Conservation (phyloP, 2,797 vertebrate species). For the Lepilemur septentrionalis region DNA sequence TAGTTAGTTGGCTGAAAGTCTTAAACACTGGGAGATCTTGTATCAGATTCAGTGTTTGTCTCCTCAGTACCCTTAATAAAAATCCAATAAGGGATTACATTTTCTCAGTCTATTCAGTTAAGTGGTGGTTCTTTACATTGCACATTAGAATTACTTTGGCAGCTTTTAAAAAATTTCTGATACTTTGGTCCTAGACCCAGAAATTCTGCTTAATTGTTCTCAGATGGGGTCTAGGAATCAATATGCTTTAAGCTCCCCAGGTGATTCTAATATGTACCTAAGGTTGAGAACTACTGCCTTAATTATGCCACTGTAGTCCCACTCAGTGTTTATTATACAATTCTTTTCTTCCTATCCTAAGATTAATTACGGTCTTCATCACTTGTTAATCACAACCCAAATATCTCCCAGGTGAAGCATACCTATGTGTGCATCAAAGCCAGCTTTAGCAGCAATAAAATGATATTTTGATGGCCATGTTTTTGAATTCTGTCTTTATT, state of each 20-base stretch:
- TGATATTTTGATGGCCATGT: neutral
- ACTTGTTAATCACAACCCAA: neutral
- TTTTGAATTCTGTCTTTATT: neutral
- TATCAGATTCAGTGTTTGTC: neutral
- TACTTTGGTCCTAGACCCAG: neutral
- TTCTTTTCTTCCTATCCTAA: neutral
- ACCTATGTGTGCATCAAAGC: neutral
- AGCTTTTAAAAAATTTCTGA: neutral
- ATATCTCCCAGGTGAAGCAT: neutral
- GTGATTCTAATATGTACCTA: neutral
- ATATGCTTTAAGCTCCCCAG: neutral
- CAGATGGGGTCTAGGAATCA: neutral
- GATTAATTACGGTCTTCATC: neutral
- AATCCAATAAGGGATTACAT: neutral
- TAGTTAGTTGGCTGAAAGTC: neutral
- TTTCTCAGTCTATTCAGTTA: neutral
- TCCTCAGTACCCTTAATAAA: neutral
- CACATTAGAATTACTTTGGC: neutral
- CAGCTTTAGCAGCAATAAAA: neutral
- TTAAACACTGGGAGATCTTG: neutral
- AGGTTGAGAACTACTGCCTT: neutral
- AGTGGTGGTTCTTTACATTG: neutral
- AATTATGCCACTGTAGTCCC: neutral
- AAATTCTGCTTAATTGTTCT: conserved; percentile 9
- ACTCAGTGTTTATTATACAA: neutral